Evolutionary conservation across 1,140 invertebrate genomes (phyloP).

Genomic region (Bombus terrestris): DNA sequence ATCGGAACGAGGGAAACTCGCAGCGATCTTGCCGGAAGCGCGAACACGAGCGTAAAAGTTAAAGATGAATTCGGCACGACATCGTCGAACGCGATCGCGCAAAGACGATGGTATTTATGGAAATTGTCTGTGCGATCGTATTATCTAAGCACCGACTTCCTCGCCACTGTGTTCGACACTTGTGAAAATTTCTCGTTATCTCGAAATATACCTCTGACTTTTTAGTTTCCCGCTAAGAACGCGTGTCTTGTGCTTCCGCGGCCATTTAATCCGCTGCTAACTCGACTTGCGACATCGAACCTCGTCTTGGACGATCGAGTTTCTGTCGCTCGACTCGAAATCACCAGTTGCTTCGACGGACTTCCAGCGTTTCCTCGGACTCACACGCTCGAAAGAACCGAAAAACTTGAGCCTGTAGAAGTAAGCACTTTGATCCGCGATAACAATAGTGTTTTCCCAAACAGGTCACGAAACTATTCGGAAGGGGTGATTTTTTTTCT

Average conservation of each 20-base stretch:
- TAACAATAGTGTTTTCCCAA: not conserved
- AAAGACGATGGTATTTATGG: conserved; percentile 32
- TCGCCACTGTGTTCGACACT: not conserved
- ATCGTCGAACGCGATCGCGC: not conserved
- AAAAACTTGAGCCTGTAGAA: no score
- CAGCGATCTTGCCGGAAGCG: no score
- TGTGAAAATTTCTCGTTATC: conserved; percentile 41
- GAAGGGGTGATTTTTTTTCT: not conserved
- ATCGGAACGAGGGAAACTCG: not conserved
- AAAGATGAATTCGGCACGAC: no score
- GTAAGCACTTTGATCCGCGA: no score
- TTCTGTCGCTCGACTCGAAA: no score
- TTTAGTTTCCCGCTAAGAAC: not conserved
- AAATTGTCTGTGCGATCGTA: conserved; percentile 34
- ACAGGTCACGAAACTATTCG: not conserved
- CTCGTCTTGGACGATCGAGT: no score
- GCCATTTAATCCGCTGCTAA: no score
- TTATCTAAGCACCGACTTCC: not conserved
- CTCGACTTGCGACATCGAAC: no score
- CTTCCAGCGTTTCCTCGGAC: no score
- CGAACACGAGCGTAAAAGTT: no score
- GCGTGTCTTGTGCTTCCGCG: not conserved
- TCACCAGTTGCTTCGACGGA: no score
- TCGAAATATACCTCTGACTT: conserved; percentile 9
- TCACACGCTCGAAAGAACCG: no score